Evolutionary conservation across 2,797 vertebrate genomes (phyloP).

Genomic region (Notamacropus eugenii): DNA sequence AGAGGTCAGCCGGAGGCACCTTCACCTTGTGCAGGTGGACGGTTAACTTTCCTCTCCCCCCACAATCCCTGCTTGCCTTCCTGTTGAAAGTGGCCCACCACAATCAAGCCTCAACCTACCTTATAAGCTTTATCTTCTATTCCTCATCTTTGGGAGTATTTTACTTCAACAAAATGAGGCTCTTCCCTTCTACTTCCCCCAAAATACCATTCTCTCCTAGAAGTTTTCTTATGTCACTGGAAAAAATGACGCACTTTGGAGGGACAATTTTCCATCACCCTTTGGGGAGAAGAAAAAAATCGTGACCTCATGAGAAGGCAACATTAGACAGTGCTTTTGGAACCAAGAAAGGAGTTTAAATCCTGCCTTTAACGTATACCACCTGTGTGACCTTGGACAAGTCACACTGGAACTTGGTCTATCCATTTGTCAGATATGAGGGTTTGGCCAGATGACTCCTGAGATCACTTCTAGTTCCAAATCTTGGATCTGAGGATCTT

Average conservation of each 20-base stretch:
- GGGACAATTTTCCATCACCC: not conserved
- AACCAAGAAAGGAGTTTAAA: not conserved
- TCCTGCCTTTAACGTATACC: not conserved
- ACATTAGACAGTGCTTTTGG: not conserved
- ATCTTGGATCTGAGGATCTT: not conserved
- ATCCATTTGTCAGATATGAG: not conserved
- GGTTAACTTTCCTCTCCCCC: too few species aligned
- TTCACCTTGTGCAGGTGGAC: not conserved
- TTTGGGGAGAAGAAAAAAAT: not conserved
- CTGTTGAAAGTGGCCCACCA: not conserved
- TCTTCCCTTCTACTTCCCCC: not conserved
- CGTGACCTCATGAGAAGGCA: not conserved
- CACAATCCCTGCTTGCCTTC: not conserved
- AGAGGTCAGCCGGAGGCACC: not conserved
- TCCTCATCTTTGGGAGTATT: not conserved
- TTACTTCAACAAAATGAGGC: not conserved
- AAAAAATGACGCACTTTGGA: not conserved
- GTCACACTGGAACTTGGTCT: not conserved
- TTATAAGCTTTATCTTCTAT: not conserved
- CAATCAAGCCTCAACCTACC: not conserved
- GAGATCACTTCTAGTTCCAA: not conserved
- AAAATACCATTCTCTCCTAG: not conserved
- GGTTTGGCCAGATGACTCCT: not conserved
- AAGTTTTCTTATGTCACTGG: not conserved
- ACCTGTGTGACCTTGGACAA: not conserved